phyloP scores from a whole-genome alignment of 1,140 invertebrate genomes.

The Choristoneura fumiferana region DNA sequence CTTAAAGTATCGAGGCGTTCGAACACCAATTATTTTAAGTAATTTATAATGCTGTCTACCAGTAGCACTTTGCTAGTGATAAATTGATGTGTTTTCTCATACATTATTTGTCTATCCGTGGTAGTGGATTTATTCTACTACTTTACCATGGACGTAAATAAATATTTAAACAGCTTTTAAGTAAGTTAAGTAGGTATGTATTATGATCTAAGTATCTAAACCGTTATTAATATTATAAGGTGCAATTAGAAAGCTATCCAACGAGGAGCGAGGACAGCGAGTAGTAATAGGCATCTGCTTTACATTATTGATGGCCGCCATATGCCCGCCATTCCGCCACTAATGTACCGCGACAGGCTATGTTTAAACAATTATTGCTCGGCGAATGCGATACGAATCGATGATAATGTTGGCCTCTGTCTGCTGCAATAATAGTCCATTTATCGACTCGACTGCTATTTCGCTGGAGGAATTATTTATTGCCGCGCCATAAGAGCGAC shows the following conservation, averaged over 20 bases:
- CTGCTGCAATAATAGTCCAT: conserved; percentile 71
- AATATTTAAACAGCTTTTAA: background rate
- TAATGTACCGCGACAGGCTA: conserved; percentile 57
- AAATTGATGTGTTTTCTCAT: conserved; percentile 1
- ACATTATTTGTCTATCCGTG: conserved; percentile 3
- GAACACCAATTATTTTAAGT: conserved; percentile 53
- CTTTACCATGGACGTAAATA: conserved; percentile 3
- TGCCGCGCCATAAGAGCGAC: conserved; percentile 56
- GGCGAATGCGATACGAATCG: conserved; percentile 67
- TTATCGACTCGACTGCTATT: conserved; percentile 67
- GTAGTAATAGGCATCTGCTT: conserved; percentile 20
- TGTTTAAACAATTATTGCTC: conserved; percentile 72
- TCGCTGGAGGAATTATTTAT: conserved; percentile 69
- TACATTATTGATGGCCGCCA: conserved; percentile 54
- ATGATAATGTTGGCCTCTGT: conserved; percentile 68
- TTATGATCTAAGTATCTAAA: too few relatives aligned
- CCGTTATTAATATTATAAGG: conserved; percentile 14
- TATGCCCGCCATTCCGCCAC: conserved; percentile 42
- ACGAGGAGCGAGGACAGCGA: conserved; percentile 34
- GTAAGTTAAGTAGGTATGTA: background rate
- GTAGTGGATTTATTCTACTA: background rate
- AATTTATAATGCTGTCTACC: conserved; percentile 44
- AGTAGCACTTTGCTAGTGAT: conserved; percentile 34
- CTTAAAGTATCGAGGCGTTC: conserved; percentile 45
- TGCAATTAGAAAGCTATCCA: conserved; percentile 43